A percentile compares a stretch with the other conserved stretches of the same genome.
phyloP scores from a whole-genome alignment of 2,888 invertebrate species.

The Drosophila trichaetosa region DNA sequence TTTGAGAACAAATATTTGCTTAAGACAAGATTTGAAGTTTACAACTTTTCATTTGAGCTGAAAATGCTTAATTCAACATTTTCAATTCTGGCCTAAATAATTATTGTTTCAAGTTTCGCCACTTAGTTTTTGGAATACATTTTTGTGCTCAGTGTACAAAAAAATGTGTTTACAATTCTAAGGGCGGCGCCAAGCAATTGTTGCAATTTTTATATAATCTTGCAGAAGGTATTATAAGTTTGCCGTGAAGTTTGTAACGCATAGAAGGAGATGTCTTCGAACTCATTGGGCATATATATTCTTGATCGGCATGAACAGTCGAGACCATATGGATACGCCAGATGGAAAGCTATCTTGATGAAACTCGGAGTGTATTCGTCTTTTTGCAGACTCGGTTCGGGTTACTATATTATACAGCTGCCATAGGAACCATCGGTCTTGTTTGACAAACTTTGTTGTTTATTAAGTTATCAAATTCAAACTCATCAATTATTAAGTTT shows the following conservation, averaged over 20 bases:
- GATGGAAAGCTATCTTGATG: not conserved
- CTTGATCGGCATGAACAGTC: not conserved
- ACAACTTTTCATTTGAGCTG: not conserved
- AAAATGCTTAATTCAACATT: not conserved
- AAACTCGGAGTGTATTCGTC: not conserved
- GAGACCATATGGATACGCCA: not conserved
- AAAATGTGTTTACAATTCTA: not conserved
- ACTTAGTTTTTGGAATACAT: not conserved
- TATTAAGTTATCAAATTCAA: not conserved
- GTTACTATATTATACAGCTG: not conserved
- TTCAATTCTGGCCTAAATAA: not conserved
- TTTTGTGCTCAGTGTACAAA: conserved; percentile 24
- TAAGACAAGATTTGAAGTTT: not conserved
- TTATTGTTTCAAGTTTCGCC: not conserved
- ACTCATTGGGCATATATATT: not conserved
- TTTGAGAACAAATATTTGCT: not conserved
- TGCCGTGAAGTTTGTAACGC: not conserved
- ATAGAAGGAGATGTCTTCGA: not conserved
- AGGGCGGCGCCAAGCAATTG: conserved; percentile 18
- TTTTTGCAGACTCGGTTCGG: not conserved
- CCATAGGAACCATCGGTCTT: no score
- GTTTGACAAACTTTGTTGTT: no score
- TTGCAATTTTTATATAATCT: not conserved
- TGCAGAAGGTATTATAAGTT: not conserved
- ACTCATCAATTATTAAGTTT: not conserved